Evolutionary conservation across 2,888 invertebrate genomes (phyloP), one percentile per base, ranked within the genome.

Genomic region (Oxycera nigricornis): DNA sequence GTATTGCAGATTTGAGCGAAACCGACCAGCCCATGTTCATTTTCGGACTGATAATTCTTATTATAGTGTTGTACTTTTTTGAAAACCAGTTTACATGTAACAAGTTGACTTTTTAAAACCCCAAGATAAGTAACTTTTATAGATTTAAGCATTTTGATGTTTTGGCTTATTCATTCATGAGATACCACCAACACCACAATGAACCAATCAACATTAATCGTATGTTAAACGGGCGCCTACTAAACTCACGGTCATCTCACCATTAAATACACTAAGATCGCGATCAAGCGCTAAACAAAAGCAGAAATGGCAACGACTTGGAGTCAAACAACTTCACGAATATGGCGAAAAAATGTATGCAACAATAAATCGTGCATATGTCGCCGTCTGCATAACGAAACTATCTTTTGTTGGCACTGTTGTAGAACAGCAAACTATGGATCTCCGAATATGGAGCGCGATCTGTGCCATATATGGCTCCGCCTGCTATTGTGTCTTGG

Each of bases 301-400:
- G n/a, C 55, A 3, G 26, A 55, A 20, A 55, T 22, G 55, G 24
- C 55, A 55, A 55, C 55, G 55, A 55, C 55, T 55, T 55, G 26
- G 20, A 55, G 46, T 11, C 46, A 46, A 55, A 62, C 62, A 62
- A 35, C 62, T 62, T 20, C 1, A 2, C 62, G 14, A 22, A 62
- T 26, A 62, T 31, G 39, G 62, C 2, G 39, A 62, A 62, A 62
- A 26, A 6, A 62, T 31, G 35, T 62, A 14, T 17, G 24, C 39
- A 7, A 62, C 62, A 39, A 9, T 20, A 62, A 62, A 62, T 62
- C 22, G 20, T 39, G 26, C 39, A 62, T 62, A 62, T 20, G 17
- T 62, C 62, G 6, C 39, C 24, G 62, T 22, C 39, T 62, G 62
- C 62, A 62, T 62, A 17, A 62, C 17, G 35, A 62, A 62, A 39